Conservation (phyloP, 37 sponge, comb jelly and placozoan genomes). For the Chondrosia reniformis region DNA sequence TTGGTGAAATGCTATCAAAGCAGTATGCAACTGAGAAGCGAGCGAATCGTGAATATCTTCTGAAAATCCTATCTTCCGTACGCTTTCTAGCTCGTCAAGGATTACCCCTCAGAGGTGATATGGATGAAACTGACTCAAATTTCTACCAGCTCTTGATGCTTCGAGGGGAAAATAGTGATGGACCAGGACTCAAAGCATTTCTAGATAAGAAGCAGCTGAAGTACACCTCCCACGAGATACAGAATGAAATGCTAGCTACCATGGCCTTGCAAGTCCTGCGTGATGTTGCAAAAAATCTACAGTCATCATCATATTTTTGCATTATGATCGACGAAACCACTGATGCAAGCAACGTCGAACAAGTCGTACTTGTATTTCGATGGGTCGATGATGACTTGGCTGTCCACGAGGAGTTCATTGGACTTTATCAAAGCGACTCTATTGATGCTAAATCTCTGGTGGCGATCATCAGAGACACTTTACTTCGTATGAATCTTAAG, state of each 20-base stretch:
- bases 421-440: constrained; percentile 29
- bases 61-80: neutral
- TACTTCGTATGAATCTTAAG: constrained; percentile 33
- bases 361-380: constrained; percentile 43
- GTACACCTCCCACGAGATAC: constrained; percentile 42
- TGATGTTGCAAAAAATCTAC: constrained; percentile 10
- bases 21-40: constrained; percentile 3
- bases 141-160: constrained; percentile 9
- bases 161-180: neutral
- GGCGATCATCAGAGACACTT: constrained; percentile 33
- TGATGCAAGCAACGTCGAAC: constrained; percentile 30
- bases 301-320: constrained; percentile 12
- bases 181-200: neutral
- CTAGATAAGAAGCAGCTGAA: constrained; percentile 9
- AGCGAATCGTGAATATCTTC: neutral
- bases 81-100: constrained; percentile 16
- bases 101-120: constrained; percentile 8
- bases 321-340: constrained; percentile 60
- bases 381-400: constrained; percentile 43
- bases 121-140: constrained; percentile 2
- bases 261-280: constrained; percentile 33
- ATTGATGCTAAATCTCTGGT: constrained; percentile 26
- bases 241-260: constrained; percentile 28
- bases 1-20: constrained; percentile 12
- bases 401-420: constrained; percentile 40